Evolutionary conservation across 2,797 vertebrate genomes (phyloP), one percentile per base, ranked within the genome.

Genomic region (Platalea minor): DNA sequence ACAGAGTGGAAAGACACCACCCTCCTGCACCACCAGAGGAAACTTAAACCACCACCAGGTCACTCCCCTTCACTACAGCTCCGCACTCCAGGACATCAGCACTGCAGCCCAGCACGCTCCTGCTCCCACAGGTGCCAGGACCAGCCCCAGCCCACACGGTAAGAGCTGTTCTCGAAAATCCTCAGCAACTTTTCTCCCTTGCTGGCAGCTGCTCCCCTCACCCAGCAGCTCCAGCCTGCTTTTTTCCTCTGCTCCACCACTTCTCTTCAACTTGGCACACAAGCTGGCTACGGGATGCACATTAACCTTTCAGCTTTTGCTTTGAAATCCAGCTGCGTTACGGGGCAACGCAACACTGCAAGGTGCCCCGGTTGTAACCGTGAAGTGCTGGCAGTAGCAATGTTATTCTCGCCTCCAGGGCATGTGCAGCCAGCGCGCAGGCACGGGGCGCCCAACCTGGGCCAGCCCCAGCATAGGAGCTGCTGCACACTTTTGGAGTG

Each of bases 1-100:
- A 97, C 92, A 85, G 78, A 95, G 97, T 87, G 93, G 93, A 97
- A 96, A 96, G 97, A 97, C 98, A 97, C 97, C 98, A 97, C 98
- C 98, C 98, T 97, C 92, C 89, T 88, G 70, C 97, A 97, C 76
- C 96, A 97, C 94, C 68, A 14, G 93, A 95, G 97, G 93, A 97
- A 98, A 97, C 96, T 97, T 97, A 98, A 98, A 97, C 94, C 94
- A 11, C 60, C 94, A 80, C 31, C 93, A 85, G 96, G 97, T 94
- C 97, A 96, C 96, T 97, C 97, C 97, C 82, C 92, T 93, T 96
- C 97, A 96, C 88, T 97, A 78, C 39, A 43, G 91, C 85, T 94
- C 67, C 3, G 72, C 2, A 6, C 94, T 94, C 93, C 89, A 8
- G 78, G 95, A 79, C 64, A 78, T 46, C 92, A 21, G 35, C 89